phyloP scores from a whole-genome alignment of 2,113 vertebrate genomes.

The Rissa tridactyla region DNA sequence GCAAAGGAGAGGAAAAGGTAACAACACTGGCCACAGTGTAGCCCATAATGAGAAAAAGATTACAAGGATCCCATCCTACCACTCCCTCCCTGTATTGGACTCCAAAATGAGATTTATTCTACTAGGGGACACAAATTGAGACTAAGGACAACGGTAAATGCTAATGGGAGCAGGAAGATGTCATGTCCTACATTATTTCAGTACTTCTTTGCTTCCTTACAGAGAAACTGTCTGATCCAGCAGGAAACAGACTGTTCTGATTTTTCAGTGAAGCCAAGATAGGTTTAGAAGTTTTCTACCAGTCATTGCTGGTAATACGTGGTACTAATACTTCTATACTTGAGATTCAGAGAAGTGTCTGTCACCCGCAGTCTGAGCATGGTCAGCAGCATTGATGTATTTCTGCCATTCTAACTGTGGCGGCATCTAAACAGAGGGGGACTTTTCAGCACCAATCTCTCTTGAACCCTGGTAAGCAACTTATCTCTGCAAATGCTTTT shows the following conservation, averaged over 20 bases:
- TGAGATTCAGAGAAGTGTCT: background rate
- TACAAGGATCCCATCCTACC: background rate
- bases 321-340: background rate
- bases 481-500: background rate
- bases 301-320: background rate
- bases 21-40: background rate
- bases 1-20: background rate
- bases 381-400: background rate
- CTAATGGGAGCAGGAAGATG: background rate
- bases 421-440: background rate
- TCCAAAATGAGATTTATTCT: background rate
- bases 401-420: background rate
- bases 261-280: background rate
- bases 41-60: background rate
- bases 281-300: background rate
- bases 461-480: background rate
- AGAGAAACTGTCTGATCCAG: background rate
- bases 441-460: background rate
- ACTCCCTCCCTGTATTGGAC: background rate
- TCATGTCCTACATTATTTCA: background rate
- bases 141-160: background rate
- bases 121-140: background rate
- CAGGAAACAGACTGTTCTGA: background rate
- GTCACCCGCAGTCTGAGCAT: background rate
- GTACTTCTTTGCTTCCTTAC: background rate